Evolutionary conservation across 1,140 invertebrate species (phyloP).

Genomic region (Cheumatopsyche charites): DNA sequence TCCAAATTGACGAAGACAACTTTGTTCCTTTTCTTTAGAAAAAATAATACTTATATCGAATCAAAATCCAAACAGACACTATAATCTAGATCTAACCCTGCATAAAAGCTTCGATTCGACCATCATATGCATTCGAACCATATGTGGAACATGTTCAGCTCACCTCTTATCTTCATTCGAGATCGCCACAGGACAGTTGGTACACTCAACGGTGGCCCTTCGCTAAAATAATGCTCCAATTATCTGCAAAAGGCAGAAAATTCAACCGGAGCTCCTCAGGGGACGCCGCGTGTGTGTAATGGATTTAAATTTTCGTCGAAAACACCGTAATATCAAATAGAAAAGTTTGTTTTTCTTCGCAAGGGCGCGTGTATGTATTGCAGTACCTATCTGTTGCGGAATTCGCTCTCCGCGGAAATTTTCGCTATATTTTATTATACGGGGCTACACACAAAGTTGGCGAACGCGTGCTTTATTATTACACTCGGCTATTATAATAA

Average conservation of each 20-base stretch:
- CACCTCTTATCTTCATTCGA: no score
- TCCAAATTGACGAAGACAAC: no score
- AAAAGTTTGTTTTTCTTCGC: conserved; percentile 42
- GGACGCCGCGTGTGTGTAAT: conserved; percentile 44
- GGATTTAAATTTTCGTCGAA: conserved; percentile 44
- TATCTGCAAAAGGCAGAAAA: conserved; percentile 39
- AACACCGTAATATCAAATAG: conserved; percentile 40
- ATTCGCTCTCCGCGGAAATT: neutral
- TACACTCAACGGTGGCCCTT: no score
- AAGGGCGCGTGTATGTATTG: neutral
- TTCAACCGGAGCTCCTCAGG: conserved; percentile 25
- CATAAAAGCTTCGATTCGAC: no score
- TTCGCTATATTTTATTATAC: conserved; percentile 32
- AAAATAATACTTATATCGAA: no score
- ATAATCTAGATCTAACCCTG: no score
- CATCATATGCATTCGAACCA: no score
- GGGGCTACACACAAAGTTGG: neutral
- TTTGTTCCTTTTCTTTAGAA: no score
- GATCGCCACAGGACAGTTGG: no score
- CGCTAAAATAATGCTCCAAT: conserved; percentile 45
- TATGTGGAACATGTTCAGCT: no score
- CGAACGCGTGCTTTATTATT: conserved; percentile 25
- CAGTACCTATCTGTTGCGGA: no score
- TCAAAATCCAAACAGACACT: no score
- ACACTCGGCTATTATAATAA: conserved; percentile 29